Percentiles rank a stretch among this genome's conserved stretches.
These are phyloP conservation scores for Orchesellides sinensis DNA, from an alignment of 2,888 invertebrate species.

Conservation along the genomic window DNA sequence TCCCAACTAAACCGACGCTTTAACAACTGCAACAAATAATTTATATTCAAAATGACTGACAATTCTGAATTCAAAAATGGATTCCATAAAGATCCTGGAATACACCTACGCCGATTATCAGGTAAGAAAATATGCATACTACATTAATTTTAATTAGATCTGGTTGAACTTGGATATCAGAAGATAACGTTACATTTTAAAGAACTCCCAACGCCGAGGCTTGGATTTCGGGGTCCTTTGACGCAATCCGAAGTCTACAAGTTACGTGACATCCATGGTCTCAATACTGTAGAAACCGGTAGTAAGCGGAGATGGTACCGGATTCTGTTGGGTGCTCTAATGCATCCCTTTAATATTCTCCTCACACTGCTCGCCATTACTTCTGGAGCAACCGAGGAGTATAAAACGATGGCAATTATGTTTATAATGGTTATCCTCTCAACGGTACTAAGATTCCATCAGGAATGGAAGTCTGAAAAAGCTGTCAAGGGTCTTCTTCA, in stretches of 20 bases:
- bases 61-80: no score
- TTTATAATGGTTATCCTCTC: conserved; percentile 64
- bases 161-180: no score
- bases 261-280: conserved; percentile 26
- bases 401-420: conserved; percentile 60
- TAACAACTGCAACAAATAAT: no score
- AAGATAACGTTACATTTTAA: no score
- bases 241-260: conserved; percentile 19
- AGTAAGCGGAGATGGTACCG: conserved; percentile 50
- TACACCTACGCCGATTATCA: no score
- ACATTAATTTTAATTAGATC: no score
- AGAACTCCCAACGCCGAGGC: no score
- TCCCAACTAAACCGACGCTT: no score
- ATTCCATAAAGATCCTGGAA: no score
- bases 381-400: conserved; percentile 28
- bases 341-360: conserved; percentile 67
- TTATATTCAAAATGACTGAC: no score
- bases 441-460: conserved; percentile 49
- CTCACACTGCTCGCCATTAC: conserved; percentile 35
- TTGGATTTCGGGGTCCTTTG: conserved; percentile 34
- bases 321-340: conserved; percentile 32
- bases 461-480: conserved; percentile 61
- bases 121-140: no score
- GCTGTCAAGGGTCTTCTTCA: conserved; percentile 43
- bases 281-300: conserved; percentile 39